Evolutionary conservation across 1,140 invertebrate species (phyloP).

Genomic region (Cydia splendana): DNA sequence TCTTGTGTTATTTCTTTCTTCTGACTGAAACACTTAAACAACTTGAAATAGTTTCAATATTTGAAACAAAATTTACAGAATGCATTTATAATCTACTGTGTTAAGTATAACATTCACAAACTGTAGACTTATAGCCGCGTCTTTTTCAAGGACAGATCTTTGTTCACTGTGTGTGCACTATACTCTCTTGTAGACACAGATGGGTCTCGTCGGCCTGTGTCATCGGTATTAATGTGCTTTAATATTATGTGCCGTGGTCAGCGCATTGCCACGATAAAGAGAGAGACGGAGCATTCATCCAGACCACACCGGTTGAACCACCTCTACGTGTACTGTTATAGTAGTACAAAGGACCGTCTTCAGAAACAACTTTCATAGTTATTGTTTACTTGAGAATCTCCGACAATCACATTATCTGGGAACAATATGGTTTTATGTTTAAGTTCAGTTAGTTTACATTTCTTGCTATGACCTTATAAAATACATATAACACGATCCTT

Average conservation of each 20-base stretch:
- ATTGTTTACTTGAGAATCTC: constrained; percentile 29
- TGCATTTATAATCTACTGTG: constrained; percentile 52
- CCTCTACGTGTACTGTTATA: constrained; percentile 36
- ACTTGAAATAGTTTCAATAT: constrained; percentile 39
- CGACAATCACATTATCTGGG: constrained; percentile 26
- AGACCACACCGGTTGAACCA: constrained; percentile 68
- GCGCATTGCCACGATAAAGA: constrained; percentile 70
- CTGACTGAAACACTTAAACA: constrained; percentile 39
- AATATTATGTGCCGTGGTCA: constrained; percentile 67
- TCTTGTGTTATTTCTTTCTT: neutral
- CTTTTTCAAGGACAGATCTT: constrained; percentile 68
- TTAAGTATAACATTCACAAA: constrained; percentile 41
- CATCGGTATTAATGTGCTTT: constrained; percentile 74
- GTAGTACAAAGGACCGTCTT: constrained; percentile 6
- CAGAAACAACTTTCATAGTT: constrained; percentile 32
- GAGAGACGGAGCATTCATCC: constrained; percentile 55
- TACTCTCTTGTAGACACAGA: constrained; percentile 70
- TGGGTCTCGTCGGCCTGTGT: constrained; percentile 75
- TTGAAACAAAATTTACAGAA: constrained; percentile 53
- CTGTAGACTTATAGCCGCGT: constrained; percentile 44
- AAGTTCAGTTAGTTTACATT: constrained; percentile 21
- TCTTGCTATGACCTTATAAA: constrained; percentile 4
- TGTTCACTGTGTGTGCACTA: constrained; percentile 64
- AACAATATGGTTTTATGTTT: constrained; percentile 21
- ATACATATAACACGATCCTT: constrained; percentile 2